Conservation (phyloP, 2,888 invertebrate species). For the Rambutsinella grinnellia region DNA sequence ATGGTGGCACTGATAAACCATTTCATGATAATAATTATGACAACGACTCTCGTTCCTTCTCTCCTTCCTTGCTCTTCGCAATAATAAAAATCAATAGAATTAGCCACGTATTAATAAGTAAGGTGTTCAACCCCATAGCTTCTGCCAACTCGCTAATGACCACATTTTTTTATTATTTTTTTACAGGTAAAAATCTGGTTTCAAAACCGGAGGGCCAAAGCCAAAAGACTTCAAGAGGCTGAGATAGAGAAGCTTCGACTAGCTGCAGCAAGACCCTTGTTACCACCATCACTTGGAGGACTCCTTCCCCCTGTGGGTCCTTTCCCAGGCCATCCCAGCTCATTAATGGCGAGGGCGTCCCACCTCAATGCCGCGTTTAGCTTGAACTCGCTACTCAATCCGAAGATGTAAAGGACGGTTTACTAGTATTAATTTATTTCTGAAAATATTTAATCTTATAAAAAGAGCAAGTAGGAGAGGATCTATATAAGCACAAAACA, state of each 20-base stretch:
- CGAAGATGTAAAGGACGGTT: slow-evolving; percentile 59
- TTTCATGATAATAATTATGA: slow-evolving; percentile 27
- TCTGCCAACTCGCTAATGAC: too few relatives aligned
- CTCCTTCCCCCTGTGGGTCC: slow-evolving; percentile 68
- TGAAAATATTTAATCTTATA: not conserved
- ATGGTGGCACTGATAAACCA: slow-evolving; percentile 30
- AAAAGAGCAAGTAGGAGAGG: not conserved
- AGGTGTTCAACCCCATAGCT: too few relatives aligned
- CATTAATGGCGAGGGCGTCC: slow-evolving; percentile 65
- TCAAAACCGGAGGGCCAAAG: slow-evolving; percentile 94
- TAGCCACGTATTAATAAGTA: too few relatives aligned
- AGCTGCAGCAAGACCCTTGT: slow-evolving; percentile 83
- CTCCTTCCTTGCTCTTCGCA: too few relatives aligned
- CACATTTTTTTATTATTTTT: slow-evolving; percentile 46
- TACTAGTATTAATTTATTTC: not conserved
- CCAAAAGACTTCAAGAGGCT: slow-evolving; percentile 95
- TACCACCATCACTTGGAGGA: slow-evolving; percentile 79
- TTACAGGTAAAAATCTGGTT: slow-evolving; percentile 92
- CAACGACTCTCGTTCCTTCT: too few relatives aligned
- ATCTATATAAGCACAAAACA: not conserved
- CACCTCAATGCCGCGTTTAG: slow-evolving; percentile 66
- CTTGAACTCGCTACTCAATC: slow-evolving; percentile 66
- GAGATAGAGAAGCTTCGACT: slow-evolving; percentile 92
- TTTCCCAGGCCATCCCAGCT: slow-evolving; percentile 64
- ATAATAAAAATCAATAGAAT: too few relatives aligned